Evolutionary conservation across 2,113 vertebrate species (phyloP).

Genomic region (Campylomormyrus numenius): DNA sequence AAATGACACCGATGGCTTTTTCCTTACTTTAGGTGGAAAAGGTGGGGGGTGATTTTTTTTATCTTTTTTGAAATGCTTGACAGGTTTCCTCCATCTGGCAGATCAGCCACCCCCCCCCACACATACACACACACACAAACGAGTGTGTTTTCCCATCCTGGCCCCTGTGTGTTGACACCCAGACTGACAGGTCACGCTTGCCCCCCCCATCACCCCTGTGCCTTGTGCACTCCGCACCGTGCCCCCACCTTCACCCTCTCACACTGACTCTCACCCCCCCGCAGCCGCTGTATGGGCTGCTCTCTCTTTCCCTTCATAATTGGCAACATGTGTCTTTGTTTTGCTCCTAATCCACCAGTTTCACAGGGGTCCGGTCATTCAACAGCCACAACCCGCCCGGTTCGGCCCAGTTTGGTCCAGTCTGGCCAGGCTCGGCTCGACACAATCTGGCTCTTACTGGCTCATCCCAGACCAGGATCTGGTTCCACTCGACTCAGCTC

Average conservation of each 20-base stretch:
- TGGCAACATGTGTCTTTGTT: slow-evolving; percentile 41
- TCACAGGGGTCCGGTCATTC: slow-evolving; percentile 34
- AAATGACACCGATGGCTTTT: slow-evolving; percentile 66
- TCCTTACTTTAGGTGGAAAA: slow-evolving; percentile 27
- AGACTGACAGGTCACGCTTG: neutral
- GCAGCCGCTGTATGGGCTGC: neutral
- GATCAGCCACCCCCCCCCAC: slow-evolving; percentile 16
- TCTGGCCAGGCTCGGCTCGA: neutral
- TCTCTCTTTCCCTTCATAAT: slow-evolving; percentile 29
- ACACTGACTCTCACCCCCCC: neutral
- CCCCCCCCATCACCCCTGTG: neutral
- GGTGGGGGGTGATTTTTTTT: slow-evolving; percentile 20
- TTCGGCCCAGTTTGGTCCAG: slow-evolving; percentile 17
- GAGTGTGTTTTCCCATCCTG: neutral
- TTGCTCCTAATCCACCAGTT: slow-evolving; percentile 35
- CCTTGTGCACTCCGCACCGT: neutral
- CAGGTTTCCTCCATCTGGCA: slow-evolving; percentile 36
- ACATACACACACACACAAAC: neutral
- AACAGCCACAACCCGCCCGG: slow-evolving; percentile 11
- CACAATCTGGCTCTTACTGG: neutral
- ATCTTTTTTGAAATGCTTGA: slow-evolving; percentile 31
- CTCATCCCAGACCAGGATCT: neutral
- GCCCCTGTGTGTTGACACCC: neutral
- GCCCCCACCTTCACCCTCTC: neutral
- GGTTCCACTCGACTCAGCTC: neutral